Evolutionary conservation across 2,797 vertebrate species (phyloP).

Genomic region (Channallabes apus): DNA sequence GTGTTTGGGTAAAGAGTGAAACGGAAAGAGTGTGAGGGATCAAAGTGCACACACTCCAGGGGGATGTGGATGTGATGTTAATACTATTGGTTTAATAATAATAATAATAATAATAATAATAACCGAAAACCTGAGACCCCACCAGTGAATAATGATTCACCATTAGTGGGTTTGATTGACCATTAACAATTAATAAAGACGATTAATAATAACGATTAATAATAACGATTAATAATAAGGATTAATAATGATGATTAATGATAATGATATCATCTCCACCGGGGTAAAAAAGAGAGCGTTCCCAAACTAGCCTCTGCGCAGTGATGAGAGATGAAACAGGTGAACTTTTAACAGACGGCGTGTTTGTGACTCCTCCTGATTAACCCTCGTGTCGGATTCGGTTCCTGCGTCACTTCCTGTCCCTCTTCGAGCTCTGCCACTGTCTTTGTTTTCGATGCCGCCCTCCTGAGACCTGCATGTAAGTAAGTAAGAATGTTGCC

Average conservation of each 20-base stretch:
- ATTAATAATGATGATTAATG: too few species aligned
- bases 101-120: neutral
- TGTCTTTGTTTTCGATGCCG: neutral
- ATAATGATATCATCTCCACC: neutral
- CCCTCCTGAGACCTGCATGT: neutral
- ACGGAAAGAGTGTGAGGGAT: too few species aligned
- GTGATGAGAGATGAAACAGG: neutral
- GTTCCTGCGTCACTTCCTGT: conserved; percentile 4
- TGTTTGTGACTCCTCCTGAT: neutral
- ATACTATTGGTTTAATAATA: neutral
- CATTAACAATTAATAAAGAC: neutral
- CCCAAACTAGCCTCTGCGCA: neutral
- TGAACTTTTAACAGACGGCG: neutral
- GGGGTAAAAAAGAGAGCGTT: neutral
- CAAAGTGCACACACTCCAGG: too few species aligned
- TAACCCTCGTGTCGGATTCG: neutral
- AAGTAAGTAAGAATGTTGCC: neutral
- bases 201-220: too few species aligned
- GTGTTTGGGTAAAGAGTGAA: too few species aligned
- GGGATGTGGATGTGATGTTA: neutral
- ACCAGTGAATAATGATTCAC: neutral
- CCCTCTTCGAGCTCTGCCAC: neutral
- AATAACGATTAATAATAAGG: too few species aligned
- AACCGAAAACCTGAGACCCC: neutral
- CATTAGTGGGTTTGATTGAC: neutral